These are phyloP conservation scores for Augochlora pura DNA, from an alignment of 1,140 invertebrate genomes.

Conservation along the genomic window DNA sequence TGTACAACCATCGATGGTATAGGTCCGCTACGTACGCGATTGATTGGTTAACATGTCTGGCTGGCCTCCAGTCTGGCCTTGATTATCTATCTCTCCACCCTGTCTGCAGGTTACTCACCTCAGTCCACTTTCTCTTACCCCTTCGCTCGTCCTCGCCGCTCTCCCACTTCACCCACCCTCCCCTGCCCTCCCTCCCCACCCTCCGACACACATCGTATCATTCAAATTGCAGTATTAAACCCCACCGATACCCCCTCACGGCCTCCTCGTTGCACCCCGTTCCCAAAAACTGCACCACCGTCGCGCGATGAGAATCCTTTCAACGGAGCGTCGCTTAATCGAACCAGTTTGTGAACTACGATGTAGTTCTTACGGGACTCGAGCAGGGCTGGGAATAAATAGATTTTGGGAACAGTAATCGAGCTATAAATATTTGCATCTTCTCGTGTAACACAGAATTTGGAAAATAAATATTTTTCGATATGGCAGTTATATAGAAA, in stretches of 20 bases:
- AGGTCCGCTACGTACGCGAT: slow-evolving; percentile 60
- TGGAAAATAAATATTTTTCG: no score
- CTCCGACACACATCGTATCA: slow-evolving; percentile 46
- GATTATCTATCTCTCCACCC: slow-evolving; percentile 71
- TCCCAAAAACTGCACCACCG: neutral
- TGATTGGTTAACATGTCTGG: slow-evolving; percentile 73
- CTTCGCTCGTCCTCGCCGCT: neutral
- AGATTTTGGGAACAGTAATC: no score
- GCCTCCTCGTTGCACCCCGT: neutral
- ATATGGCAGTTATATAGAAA: no score
- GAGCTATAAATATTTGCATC: no score
- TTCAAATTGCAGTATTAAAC: slow-evolving; percentile 64
- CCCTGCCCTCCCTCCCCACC: neutral
- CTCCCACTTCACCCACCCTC: neutral
- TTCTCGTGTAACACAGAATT: no score
- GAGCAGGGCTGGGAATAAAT: neutral
- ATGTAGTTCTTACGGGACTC: neutral
- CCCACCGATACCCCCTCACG: neutral
- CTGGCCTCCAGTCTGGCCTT: slow-evolving; percentile 68
- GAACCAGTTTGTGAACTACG: neutral
- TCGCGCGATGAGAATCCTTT: slow-evolving; percentile 56
- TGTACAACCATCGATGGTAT: slow-evolving; percentile 53
- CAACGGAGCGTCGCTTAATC: slow-evolving; percentile 52
- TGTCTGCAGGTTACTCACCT: slow-evolving; percentile 65
- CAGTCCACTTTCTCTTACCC: slow-evolving; percentile 49